Evolutionary conservation across 2,888 invertebrate species (phyloP), one percentile per base, ranked within the genome.

Genomic region (Epinotia brunnichana): DNA sequence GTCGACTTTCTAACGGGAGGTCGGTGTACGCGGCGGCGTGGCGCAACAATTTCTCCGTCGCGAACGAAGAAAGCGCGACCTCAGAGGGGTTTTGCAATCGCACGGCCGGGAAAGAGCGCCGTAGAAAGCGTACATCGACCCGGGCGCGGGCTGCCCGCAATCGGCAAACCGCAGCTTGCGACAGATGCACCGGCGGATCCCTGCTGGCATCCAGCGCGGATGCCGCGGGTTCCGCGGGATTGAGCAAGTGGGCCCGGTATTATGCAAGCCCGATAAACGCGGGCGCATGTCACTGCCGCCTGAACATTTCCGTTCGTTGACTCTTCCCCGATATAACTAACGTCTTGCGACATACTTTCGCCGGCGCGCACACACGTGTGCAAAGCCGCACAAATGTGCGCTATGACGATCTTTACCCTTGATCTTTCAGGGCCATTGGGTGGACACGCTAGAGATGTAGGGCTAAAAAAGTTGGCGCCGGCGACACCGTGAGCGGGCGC

Each of bases 1-100:
- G 90, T 89, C 89, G 92, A 92, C 93, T 93, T 93, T 93, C 93
- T 93, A 92, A 90, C 91, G 87, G 88, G 92, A 89, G 91, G 93
- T 91, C 92, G 92, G 90, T 89, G 92, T 87, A 92, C 91, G 88
- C 87, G 85, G 83, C 85, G 84, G 82, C 85, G 89, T 93, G 93
- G 89, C 91, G 93, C 92, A 93, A 93, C 88, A 92, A 93, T 93
- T 93, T 93, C 93, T 92, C 92, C 90, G 85, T 90, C 85, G 92
- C 92, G 87, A 89, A 88, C 90, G 92, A 93, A 93, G 93, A 93
- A 93, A 93, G 93, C 92, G 93, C 93, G 92, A 93, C 92, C 93
- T 90, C 91, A 82, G 86, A 86, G 85, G 78, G 85, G 90, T 93
- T 93, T 94, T 92, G 93, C 93, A 93, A 93, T 91, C 90, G 88